phyloP scores from a whole-genome alignment of 1,140 invertebrate genomes.

The Maconellicoccus hirsutus region DNA sequence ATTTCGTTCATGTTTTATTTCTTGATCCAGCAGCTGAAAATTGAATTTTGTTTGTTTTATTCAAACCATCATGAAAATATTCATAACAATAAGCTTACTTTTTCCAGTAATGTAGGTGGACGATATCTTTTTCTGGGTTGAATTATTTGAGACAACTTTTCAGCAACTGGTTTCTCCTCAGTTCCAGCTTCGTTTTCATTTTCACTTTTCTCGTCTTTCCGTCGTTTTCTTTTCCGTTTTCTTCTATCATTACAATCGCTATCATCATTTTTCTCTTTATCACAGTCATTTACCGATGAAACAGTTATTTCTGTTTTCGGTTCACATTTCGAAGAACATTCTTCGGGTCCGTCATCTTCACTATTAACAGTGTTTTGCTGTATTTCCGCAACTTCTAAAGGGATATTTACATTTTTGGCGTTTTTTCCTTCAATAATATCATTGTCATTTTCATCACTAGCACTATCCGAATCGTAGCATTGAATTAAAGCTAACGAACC shows the following conservation, averaged over 20 bases:
- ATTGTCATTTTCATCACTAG: neutral
- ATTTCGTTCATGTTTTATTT: conserved; percentile 60
- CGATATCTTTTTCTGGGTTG: neutral
- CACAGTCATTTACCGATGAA: neutral
- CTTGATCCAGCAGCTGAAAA: conserved; percentile 38
- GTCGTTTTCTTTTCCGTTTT: neutral
- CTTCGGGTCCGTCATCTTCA: conserved; percentile 1
- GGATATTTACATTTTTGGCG: neutral
- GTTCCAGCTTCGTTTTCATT: neutral
- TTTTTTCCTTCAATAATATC: neutral
- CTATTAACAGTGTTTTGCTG: neutral
- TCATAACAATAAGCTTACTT: conserved; percentile 12
- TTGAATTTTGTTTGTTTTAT: conserved; percentile 3
- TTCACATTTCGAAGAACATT: conserved; percentile 8
- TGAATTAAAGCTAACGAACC: neutral
- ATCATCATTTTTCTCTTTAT: neutral
- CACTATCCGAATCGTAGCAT: neutral
- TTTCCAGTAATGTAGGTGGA: conserved; percentile 24
- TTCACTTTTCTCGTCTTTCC: neutral
- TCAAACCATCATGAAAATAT: neutral
- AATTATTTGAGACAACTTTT: neutral
- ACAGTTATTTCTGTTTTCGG: neutral
- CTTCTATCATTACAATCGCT: neutral
- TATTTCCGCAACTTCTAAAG: too few species aligned
- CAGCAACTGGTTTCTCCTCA: neutral